Evolutionary conservation across 2,797 vertebrate species (phyloP), one percentile per base, ranked within the genome.

Genomic region (Hemibagrus guttatus): DNA sequence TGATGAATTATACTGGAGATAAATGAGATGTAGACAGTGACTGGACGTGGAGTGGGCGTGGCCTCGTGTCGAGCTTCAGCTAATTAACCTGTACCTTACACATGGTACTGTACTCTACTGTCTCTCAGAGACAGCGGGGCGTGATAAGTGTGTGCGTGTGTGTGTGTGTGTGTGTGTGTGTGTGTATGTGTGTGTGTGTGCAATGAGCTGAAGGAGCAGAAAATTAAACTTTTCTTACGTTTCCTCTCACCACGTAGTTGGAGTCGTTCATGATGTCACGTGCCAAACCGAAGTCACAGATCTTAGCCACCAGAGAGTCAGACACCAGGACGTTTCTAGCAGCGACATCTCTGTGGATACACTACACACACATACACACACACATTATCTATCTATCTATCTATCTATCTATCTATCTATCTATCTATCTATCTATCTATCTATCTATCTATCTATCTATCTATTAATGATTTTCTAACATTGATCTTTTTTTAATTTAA

Each of bases 271-370:
- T 96, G 90, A 99, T 98, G 91, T 99, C 98, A 61, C 98, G 94
- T 0, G 98, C 98, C 92, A 99, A 95, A 78, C 98, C 98, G 0
- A 99, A 99, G 95, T 99, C 98, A 63, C 98, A 99, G 89, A 99
- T 99, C 94, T 99, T 99, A 86, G 97, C 98, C 35, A 97, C 92
- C 0, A 90, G 92, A 11, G 91, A 93, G 0, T 96, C 95, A 0
- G 97, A 96, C 81, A 99, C 87, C 16, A 99, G 94, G 79, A 99
- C 96, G 0, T 99, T 99, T 79, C 98, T 96, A 14, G 98, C 98
- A 2, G 98, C 98, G 13, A 99, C 93, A 0, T 99, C 98, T 87
- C 98, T 96, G 90, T 99, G 98, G 92, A 99, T 99, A 90, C 98
- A 99, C 98, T 99, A 90, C 21, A 83, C 23, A 88, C 61, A 85